Conservation (phyloP, 2,888 invertebrate species). For the Sceliomorpha sp. region DNA sequence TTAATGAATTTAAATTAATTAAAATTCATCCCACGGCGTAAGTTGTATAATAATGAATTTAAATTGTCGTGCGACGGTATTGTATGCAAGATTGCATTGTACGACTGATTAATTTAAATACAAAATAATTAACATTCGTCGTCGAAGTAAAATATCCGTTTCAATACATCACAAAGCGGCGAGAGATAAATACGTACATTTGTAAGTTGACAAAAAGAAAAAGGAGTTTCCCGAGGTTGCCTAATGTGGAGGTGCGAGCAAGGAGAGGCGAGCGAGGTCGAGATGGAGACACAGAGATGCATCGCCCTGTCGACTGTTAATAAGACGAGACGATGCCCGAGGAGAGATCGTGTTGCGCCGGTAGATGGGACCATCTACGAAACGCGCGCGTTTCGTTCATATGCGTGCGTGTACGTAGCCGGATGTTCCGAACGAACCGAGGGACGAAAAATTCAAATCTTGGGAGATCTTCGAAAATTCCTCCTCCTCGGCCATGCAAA, state of each 20-base stretch:
- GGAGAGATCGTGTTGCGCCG: conserved; percentile 51
- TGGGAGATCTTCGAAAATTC: too few relatives aligned
- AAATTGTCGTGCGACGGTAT: too few relatives aligned
- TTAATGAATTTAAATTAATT: conserved; percentile 62
- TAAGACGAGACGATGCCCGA: conserved; percentile 78
- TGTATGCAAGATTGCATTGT: too few relatives aligned
- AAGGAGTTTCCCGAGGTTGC: conserved; percentile 52
- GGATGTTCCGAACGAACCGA: background rate
- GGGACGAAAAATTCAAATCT: too few relatives aligned
- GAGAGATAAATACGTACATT: too few relatives aligned
- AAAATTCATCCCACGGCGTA: too few relatives aligned
- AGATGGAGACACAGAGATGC: conserved; percentile 61
- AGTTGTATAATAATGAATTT: too few relatives aligned
- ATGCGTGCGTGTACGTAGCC: conserved; percentile 11
- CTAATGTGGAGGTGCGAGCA: conserved; percentile 17
- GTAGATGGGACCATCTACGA: conserved; percentile 40
- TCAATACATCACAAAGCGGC: too few relatives aligned
- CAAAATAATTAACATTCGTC: too few relatives aligned
- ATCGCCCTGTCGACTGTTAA: conserved; percentile 75
- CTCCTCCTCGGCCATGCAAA: too few relatives aligned
- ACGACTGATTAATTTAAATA: too few relatives aligned
- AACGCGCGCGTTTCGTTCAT: conserved; percentile 43
- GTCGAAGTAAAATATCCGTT: too few relatives aligned
- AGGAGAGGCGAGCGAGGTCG: conserved; percentile 19
- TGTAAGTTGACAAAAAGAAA: conserved; percentile 52